A percentile compares a stretch with the other conserved stretches of the same genome.
phyloP scores from a whole-genome alignment of 1,140 invertebrate genomes.

The Drosophila orena region DNA sequence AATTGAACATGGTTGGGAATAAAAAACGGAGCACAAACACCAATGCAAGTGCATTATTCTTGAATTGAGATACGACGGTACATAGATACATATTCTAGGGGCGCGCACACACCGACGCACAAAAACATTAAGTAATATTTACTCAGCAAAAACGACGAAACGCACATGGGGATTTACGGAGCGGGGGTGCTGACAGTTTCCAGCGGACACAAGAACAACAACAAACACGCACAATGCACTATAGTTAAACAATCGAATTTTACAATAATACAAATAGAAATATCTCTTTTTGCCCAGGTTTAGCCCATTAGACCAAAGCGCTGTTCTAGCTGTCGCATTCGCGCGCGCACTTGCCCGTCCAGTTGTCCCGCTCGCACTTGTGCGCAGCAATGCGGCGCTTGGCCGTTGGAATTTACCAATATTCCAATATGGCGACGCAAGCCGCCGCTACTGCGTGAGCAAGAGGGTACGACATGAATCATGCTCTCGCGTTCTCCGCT shows the following conservation, averaged over 20 bases:
- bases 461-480: constrained; percentile 60
- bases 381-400: constrained; percentile 51
- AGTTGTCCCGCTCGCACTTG: constrained; percentile 26
- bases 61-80: constrained; percentile 50
- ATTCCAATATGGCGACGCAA: constrained; percentile 77
- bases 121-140: constrained; percentile 79
- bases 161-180: constrained; percentile 4
- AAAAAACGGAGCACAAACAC: constrained; percentile 50
- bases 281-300: constrained; percentile 63
- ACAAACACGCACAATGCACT: constrained; percentile 51
- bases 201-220: constrained; percentile 23
- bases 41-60: constrained; percentile 39
- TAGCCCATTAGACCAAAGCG: constrained; percentile 39
- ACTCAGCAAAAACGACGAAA: constrained; percentile 45
- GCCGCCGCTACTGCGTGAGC: constrained; percentile 45
- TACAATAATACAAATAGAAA: constrained; percentile 49
- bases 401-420: constrained; percentile 78
- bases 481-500: constrained; percentile 38
- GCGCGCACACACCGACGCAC: constrained; percentile 64
- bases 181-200: constrained; percentile 24
- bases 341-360: constrained; percentile 49
- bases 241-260: constrained; percentile 61
- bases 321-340: constrained; percentile 54
- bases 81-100: constrained; percentile 77
- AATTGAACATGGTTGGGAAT: constrained; percentile 56